Conservation (phyloP, 2,797 vertebrate genomes). For the Phalloptychus januarius region DNA sequence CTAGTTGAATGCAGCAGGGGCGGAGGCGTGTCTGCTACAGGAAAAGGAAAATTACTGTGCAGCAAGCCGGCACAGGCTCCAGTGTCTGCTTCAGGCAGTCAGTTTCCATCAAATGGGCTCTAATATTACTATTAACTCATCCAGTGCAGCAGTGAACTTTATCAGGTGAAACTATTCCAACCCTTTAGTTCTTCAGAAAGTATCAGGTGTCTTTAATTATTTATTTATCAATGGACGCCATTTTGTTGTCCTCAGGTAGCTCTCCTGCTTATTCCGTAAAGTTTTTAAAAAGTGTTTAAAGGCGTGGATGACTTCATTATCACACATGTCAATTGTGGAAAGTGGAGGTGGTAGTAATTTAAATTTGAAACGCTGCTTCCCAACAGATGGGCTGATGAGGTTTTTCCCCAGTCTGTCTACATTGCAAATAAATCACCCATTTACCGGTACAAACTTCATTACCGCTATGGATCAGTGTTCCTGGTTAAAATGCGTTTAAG, state of each 20-base stretch:
- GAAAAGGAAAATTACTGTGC: constrained; percentile 52
- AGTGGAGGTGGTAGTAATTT: neutral
- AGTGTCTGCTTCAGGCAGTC: neutral
- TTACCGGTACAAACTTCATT: no score
- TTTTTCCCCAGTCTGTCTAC: neutral
- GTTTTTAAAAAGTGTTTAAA: neutral
- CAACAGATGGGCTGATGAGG: neutral
- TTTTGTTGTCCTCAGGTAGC: constrained; percentile 55
- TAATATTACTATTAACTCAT: no score
- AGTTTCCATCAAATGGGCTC: neutral
- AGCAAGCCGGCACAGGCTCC: neutral
- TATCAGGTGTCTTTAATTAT: constrained; percentile 54
- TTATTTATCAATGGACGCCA: constrained; percentile 57
- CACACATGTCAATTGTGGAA: neutral
- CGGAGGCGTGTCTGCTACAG: constrained; percentile 55
- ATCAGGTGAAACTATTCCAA: neutral
- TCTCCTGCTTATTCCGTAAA: neutral
- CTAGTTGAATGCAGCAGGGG: constrained; percentile 62
- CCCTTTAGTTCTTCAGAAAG: neutral
- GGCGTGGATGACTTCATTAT: neutral
- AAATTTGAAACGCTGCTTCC: neutral
- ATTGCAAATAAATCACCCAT: no score
- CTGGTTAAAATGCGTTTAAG: neutral
- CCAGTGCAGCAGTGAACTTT: neutral
- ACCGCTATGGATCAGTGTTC: neutral